Evolutionary conservation across 2,888 invertebrate species (phyloP).

Genomic region (Rhingia rostrata): DNA sequence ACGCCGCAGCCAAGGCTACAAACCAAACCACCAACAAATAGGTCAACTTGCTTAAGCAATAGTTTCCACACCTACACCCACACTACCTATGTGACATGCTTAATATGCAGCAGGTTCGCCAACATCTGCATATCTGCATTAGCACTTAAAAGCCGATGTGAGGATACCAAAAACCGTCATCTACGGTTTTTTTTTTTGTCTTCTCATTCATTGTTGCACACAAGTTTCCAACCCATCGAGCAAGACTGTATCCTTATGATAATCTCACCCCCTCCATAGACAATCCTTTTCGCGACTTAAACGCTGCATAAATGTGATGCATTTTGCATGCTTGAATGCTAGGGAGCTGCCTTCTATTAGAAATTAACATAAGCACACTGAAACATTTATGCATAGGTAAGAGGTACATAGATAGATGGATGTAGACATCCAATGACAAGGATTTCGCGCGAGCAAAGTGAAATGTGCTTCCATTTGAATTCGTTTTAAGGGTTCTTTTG

Average conservation of each 20-base stretch:
- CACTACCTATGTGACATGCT: slow-evolving; percentile 48
- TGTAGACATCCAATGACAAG: slow-evolving; percentile 23
- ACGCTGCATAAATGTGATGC: slow-evolving; percentile 69
- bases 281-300: slow-evolving; percentile 60
- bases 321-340: slow-evolving; percentile 70
- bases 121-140: slow-evolving; percentile 48
- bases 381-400: slow-evolving; percentile 12
- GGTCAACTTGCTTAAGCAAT: slow-evolving; percentile 52
- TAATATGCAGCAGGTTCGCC: slow-evolving; percentile 50
- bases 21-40: slow-evolving; percentile 15
- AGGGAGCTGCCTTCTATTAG: slow-evolving; percentile 46
- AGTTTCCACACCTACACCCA: not conserved
- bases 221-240: slow-evolving; percentile 59
- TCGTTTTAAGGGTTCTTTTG: slow-evolving; percentile 52
- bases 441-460: slow-evolving; percentile 32
- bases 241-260: slow-evolving; percentile 61
- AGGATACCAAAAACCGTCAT: not conserved
- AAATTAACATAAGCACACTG: slow-evolving; percentile 64
- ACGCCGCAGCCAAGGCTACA: slow-evolving; percentile 16
- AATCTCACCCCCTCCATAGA: slow-evolving; percentile 23
- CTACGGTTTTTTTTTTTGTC: not conserved
- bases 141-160: slow-evolving; percentile 34
- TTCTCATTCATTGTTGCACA: slow-evolving; percentile 7
- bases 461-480: slow-evolving; percentile 70
- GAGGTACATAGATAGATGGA: slow-evolving; percentile 1